Base-by-base conservation (phyloP, 2,113 vertebrate genomes). In the Bostrychus sinensis region DNA sequence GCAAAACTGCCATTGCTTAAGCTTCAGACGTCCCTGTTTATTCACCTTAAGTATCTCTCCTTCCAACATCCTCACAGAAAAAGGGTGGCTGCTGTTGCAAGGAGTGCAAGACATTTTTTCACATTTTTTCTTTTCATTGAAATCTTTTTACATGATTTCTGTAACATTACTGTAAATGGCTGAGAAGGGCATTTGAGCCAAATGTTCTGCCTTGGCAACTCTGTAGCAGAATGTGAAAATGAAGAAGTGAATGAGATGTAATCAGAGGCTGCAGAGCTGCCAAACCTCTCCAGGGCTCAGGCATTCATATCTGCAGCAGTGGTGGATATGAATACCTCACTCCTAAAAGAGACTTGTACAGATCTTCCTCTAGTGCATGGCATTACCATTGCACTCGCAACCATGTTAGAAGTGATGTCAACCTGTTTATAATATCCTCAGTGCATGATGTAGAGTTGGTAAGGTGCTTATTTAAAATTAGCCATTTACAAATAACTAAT, bases 1-100 rank as follows among this genome's bases (percentile, higher is more conserved):
- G 88, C 88, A 86, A 89, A 84, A 62, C 69, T 75, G 59, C 70
- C 82, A 88, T 89, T 89, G 87, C 88, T 91, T 91, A 87, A 89
- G 89, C 87, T 84, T 88, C 72, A 84, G 79, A 53, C 28, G 80
- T 79, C 72, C 54, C 50, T 65, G 83, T 80, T 75, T 66, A 75
- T 66, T 74, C 88, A 77, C 82, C 72, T 70, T 73, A 84, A 86
- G 73, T 75, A 82, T 75, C 79, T 79, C 82, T 88, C 83, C 89
- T 90, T 88, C 71, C 86, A 90, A 88, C 89, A 86, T 82, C 84
- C 84, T 90, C 85, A 78, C 75, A 80, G 72, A 79, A 66, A 61
- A 71, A 85, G 72, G 70, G 73, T 84, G 87, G 80, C 87, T 66
- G 83, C 83, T 90, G 89, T 91, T 90, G 88, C 84, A 90, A 87